Percentiles rank a stretch among this genome's conserved stretches.
Conservation (phyloP, 2,797 vertebrate species). For the Intellagama lesueurii region DNA sequence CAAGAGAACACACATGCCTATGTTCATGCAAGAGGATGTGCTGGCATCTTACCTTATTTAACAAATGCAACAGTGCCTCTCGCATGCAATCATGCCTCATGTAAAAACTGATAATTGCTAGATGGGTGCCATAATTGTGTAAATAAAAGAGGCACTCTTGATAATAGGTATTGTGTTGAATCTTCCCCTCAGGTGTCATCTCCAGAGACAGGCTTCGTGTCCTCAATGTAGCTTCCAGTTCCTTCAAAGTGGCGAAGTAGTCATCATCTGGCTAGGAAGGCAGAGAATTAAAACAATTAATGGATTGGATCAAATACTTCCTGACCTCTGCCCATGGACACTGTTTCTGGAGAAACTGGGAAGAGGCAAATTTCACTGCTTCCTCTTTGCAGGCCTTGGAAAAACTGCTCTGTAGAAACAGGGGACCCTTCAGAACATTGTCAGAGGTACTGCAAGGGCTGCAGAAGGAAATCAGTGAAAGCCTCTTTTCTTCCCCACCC, state of each 20-base stretch:
- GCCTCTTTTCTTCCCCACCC: too few relatives aligned
- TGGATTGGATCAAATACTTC: background rate
- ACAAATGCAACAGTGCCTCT: slow-evolving; percentile 89
- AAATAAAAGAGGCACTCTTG: slow-evolving; percentile 96
- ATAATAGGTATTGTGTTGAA: slow-evolving; percentile 82
- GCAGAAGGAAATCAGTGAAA: background rate
- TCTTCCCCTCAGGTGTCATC: slow-evolving; percentile 82
- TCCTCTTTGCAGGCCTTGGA: background rate
- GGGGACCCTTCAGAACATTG: background rate
- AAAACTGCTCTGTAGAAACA: background rate
- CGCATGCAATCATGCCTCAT: slow-evolving; percentile 89
- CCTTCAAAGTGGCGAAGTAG: slow-evolving; percentile 89
- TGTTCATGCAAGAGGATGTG: background rate
- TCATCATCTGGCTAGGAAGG: slow-evolving; percentile 82
- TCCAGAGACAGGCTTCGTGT: slow-evolving; percentile 76
- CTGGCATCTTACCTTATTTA: slow-evolving; percentile 84
- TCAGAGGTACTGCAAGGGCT: background rate
- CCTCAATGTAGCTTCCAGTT: slow-evolving; percentile 87
- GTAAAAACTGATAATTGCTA: slow-evolving; percentile 92
- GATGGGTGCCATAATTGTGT: slow-evolving; percentile 89
- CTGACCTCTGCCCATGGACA: background rate
- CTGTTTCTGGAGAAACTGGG: background rate
- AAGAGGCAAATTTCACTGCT: background rate
- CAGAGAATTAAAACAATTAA: background rate
- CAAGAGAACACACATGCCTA: background rate